Evolutionary conservation across 2,797 vertebrate genomes (phyloP).

Genomic region (Siniperca scherzeri): DNA sequence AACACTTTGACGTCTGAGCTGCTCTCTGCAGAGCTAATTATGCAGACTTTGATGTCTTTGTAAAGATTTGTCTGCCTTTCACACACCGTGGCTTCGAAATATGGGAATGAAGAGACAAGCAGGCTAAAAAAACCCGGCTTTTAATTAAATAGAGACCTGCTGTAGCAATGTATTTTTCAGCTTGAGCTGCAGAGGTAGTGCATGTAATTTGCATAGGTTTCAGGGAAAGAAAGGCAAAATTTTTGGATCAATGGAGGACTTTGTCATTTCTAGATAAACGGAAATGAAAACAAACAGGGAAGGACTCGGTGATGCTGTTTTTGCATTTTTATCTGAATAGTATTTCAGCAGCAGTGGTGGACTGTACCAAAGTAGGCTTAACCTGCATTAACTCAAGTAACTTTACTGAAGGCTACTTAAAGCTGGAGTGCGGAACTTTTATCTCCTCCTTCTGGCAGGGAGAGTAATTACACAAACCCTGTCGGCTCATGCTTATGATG

Average conservation of each 20-base stretch:
- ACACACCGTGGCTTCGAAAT: neutral
- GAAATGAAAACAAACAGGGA: neutral
- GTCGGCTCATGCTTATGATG: too few relatives aligned
- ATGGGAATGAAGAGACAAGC: neutral
- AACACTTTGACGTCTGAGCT: conserved; percentile 11
- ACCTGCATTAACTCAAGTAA: too few relatives aligned
- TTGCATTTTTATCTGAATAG: too few relatives aligned
- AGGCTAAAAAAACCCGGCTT: neutral
- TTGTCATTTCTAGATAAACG: too few relatives aligned
- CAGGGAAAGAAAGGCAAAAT: neutral
- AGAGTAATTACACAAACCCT: too few relatives aligned
- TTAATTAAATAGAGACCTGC: neutral
- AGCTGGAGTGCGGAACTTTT: too few relatives aligned
- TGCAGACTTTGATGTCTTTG: neutral
- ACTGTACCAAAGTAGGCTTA: too few relatives aligned
- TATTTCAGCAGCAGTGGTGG: too few relatives aligned
- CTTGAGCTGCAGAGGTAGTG: neutral
- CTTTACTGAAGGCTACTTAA: too few relatives aligned
- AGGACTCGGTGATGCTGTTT: neutral
- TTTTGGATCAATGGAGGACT: neutral
- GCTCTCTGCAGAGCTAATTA: conserved; percentile 20
- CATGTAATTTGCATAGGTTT: neutral
- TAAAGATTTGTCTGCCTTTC: neutral
- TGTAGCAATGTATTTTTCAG: neutral
- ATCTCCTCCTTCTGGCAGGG: too few relatives aligned